phyloP scores from a whole-genome alignment of 2,797 vertebrate species.

The Esox lucius region DNA sequence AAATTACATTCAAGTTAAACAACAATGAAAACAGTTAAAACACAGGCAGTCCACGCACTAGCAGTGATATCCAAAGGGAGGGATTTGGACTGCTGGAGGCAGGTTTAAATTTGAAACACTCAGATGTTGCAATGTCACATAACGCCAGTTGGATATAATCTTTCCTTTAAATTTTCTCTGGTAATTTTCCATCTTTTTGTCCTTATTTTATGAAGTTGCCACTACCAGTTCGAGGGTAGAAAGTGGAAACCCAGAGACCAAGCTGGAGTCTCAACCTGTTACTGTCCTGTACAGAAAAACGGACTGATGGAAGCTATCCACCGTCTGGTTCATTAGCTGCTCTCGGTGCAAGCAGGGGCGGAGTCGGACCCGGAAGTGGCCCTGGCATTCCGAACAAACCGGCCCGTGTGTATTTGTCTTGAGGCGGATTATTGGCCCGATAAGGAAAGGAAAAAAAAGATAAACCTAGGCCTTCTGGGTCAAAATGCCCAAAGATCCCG shows the following conservation, averaged over 20 bases:
- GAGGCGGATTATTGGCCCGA: too few species aligned
- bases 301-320: slow-evolving; percentile 1
- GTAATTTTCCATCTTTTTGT: not conserved
- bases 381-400: too few species aligned
- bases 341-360: slow-evolving; percentile 11
- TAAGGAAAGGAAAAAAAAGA: slow-evolving; percentile 9
- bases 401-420: too few species aligned
- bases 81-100: not conserved
- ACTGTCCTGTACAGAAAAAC: not conserved
- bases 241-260: not conserved
- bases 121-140: not conserved
- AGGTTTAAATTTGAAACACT: not conserved
- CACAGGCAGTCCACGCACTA: not conserved
- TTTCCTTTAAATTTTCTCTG: not conserved
- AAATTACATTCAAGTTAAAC: not conserved
- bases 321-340: slow-evolving; percentile 52
- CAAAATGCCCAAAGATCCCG: not conserved
- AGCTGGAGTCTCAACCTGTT: not conserved
- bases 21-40: not conserved
- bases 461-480: not conserved
- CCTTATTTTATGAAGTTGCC: not conserved
- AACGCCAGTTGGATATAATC: not conserved
- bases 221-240: not conserved
- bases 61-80: not conserved
- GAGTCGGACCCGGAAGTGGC: too few species aligned